These are phyloP conservation scores for Ameiurus melas DNA, from an alignment of 2,113 vertebrate genomes.

Conservation along the genomic window DNA sequence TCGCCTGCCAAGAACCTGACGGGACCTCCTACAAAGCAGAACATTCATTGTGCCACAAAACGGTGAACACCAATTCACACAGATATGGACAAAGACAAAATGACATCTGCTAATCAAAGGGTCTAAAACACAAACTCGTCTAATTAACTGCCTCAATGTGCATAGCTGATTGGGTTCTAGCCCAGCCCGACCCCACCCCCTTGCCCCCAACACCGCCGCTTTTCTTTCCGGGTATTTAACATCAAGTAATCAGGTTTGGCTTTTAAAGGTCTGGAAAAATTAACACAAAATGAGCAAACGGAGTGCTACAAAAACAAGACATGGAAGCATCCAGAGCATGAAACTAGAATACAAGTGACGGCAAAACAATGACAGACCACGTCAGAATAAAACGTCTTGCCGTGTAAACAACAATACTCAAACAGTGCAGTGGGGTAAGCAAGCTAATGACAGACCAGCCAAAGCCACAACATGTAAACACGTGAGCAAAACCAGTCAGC, in stretches of 20 bases:
- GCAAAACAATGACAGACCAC: not conserved
- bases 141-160: constrained; percentile 3
- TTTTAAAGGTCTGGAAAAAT: not conserved
- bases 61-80: not conserved
- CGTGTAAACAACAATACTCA: not conserved
- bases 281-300: not conserved
- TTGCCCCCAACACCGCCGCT: not conserved
- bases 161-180: not conserved
- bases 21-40: not conserved
- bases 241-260: not conserved
- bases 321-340: too few relatives aligned
- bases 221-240: not conserved
- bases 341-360: too few relatives aligned
- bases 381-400: not conserved
- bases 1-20: not conserved
- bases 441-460: not conserved
- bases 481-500: not conserved
- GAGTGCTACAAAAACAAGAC: not conserved
- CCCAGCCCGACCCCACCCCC: not conserved
- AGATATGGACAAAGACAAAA: not conserved
- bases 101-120: not conserved
- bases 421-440: not conserved
- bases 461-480: constrained; percentile 1
- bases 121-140: not conserved
- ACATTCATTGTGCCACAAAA: not conserved